These are phyloP conservation scores for Shargacucullia verbasci DNA, from an alignment of 2,888 invertebrate species.

Conservation along the genomic window DNA sequence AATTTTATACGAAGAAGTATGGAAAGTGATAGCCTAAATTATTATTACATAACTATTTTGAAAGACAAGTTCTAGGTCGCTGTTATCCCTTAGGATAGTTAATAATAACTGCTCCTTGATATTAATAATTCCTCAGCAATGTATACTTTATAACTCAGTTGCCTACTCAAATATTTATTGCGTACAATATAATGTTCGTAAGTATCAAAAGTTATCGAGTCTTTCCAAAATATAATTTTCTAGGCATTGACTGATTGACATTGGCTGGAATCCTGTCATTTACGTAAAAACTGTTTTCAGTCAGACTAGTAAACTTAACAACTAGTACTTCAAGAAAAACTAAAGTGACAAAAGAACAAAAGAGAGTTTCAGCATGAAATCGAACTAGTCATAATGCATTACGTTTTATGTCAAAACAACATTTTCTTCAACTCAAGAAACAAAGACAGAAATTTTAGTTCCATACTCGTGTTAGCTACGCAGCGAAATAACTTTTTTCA, in stretches of 20 bases:
- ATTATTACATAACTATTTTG: constrained; percentile 4
- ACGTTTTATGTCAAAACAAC: neutral
- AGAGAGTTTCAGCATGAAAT: neutral
- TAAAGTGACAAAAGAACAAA: neutral
- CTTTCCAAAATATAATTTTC: constrained; percentile 1
- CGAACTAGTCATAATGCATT: neutral
- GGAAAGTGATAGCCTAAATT: too few relatives aligned
- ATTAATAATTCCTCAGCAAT: constrained; percentile 20
- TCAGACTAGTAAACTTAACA: neutral
- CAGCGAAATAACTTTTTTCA: constrained; percentile 39
- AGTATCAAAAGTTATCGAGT: constrained; percentile 9
- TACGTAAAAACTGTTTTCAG: neutral
- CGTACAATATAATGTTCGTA: too few relatives aligned
- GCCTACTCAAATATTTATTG: constrained; percentile 15
- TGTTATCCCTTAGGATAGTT: neutral
- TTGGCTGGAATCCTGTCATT: too few relatives aligned
- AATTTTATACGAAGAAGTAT: too few relatives aligned
- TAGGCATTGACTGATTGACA: too few relatives aligned
- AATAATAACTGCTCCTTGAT: constrained; percentile 23
- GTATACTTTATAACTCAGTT: constrained; percentile 9
- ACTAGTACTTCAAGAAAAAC: neutral
- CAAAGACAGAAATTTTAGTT: neutral
- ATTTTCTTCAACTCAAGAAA: neutral
- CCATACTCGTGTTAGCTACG: constrained; percentile 1
- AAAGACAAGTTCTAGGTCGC: neutral